Evolutionary conservation across 1,140 invertebrate genomes (phyloP).

Genomic region (Archivesica marissinica): DNA sequence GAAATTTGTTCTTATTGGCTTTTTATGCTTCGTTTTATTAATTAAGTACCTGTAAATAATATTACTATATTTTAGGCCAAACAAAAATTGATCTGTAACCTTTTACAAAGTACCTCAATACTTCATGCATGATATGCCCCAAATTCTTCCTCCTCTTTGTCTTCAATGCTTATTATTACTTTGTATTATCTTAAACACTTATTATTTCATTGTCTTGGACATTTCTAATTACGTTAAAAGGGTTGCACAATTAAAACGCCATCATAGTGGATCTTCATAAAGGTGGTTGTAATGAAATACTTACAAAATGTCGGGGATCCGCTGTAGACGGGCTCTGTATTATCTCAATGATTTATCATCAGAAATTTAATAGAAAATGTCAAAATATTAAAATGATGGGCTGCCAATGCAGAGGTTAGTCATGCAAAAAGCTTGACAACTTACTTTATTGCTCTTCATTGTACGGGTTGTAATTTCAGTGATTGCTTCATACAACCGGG

Average conservation of each 20-base stretch:
- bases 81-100: no score
- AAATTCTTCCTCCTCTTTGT: background rate
- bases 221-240: background rate
- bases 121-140: background rate
- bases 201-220: background rate
- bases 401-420: slow-evolving; percentile 44
- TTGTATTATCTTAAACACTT: no score
- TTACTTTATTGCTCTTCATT: slow-evolving; percentile 31
- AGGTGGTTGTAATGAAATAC: background rate
- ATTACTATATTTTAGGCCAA: no score
- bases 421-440: slow-evolving; percentile 43
- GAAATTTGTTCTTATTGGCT: no score
- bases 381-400: slow-evolving; percentile 39
- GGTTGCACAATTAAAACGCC: slow-evolving; percentile 2
- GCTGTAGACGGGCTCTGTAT: background rate
- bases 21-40: no score
- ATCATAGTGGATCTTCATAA: background rate
- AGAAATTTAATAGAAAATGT: slow-evolving; percentile 58
- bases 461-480: slow-evolving; percentile 42
- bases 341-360: slow-evolving; percentile 30
- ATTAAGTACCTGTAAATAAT: no score
- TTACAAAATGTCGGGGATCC: background rate
- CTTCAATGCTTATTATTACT: no score
- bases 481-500: no score
- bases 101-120: background rate